Base-by-base conservation (phyloP, 92 coral and sea anemone genomes). In the Desmophyllum pertusum region DNA sequence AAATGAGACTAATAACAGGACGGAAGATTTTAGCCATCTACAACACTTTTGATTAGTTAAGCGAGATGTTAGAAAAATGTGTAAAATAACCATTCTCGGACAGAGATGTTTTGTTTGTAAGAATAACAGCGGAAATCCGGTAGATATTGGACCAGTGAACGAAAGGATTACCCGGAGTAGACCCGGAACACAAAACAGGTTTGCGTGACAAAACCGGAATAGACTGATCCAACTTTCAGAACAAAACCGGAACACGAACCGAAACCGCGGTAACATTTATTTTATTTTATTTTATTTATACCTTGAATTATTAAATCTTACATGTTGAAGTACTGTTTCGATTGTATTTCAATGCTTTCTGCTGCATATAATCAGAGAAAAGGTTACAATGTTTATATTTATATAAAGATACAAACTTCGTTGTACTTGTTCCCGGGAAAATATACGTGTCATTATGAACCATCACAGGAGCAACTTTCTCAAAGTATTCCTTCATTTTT, bases 201-300 rank as follows among this genome's bases (percentile, higher is more conserved):
- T 74, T 74, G 55, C 78, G 78, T 74, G 78, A 57, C 81, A 67
- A 77, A 21, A 50, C 64, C 79, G 79, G 79, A 50, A 59, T 25
- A 75, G 42, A 31, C 21, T 50, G 37, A 36, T 19, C 17, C 23
- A 18, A 51, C 31, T 40, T 55, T 40, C 81, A 38, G 45, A 23
- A 80, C 75, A 10, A 66, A 48, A 29, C 75, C 75, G 76, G 84
- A 80, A 67, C 33, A 80, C 46, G n/a, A 67, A 80, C 15, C n/a
- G n/a, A 66, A 46, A 33, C 48, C 25, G 35, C 43, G 71, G 40
- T 66, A 67, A 35, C 35, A 36, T 18, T 67, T n/a, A n/a, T n/a
- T n/a, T n/a, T n/a, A n/a, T n/a, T n/a, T n/a, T n/a, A n/a, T n/a
- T n/a, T n/a, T n/a, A n/a, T n/a, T n/a, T 33, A 35, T 10, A 37